Conservation (phyloP, 2,888 invertebrate genomes). For the Drosophila cracens region DNA sequence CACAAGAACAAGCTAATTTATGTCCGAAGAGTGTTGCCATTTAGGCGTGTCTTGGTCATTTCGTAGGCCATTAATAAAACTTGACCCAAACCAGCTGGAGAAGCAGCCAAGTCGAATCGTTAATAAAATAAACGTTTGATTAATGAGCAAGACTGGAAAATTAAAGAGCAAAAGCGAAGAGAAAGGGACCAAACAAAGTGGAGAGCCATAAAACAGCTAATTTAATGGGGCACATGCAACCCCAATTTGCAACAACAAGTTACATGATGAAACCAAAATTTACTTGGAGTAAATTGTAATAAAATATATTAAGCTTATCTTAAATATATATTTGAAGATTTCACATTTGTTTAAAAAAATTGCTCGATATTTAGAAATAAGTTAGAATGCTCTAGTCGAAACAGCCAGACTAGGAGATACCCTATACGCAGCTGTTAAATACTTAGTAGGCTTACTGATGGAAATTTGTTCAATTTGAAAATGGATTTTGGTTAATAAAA, state of each 20-base stretch:
- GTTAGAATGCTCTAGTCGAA: background rate
- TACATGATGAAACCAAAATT: background rate
- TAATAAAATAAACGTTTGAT: slow-evolving; percentile 59
- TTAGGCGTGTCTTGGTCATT: slow-evolving; percentile 55
- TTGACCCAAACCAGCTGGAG: slow-evolving; percentile 1
- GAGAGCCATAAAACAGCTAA: background rate
- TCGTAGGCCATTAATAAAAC: slow-evolving; percentile 58
- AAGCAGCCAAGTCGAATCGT: slow-evolving; percentile 6
- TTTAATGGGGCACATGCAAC: background rate
- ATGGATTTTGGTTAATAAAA: background rate
- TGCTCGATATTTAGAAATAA: background rate
- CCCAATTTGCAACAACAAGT: background rate
- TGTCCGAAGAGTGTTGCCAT: slow-evolving; percentile 18
- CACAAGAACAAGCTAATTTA: slow-evolving; percentile 1
- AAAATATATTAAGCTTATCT: no score
- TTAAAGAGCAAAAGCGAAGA: slow-evolving; percentile 28
- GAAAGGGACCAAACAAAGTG: background rate
- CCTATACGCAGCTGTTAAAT: background rate
- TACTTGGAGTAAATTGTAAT: background rate
- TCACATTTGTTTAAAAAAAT: no score
- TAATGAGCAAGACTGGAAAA: slow-evolving; percentile 51
- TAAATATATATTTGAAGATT: background rate
- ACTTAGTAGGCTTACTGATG: background rate
- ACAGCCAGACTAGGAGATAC: background rate
- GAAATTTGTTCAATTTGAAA: background rate